These are phyloP conservation scores for Steatornis caripensis DNA, from an alignment of 2,113 vertebrate species.

Conservation along the genomic window DNA sequence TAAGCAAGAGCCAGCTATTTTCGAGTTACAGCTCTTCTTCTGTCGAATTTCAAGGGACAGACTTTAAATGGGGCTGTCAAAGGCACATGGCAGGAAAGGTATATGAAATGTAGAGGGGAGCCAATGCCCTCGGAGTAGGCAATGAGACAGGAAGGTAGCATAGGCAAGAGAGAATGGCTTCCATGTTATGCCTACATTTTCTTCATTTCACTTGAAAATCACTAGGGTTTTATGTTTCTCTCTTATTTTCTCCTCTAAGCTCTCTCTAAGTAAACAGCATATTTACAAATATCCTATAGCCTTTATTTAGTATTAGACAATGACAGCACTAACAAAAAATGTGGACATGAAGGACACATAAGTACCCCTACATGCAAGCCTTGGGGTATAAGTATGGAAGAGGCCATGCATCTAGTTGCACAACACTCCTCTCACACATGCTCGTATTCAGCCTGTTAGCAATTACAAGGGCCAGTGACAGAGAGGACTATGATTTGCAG, in stretches of 20 bases:
- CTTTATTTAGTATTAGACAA: background rate
- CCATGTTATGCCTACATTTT: background rate
- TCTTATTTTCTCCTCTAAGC: background rate
- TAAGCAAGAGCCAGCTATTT: background rate
- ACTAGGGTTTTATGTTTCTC: background rate
- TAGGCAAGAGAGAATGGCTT: background rate
- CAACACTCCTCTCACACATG: background rate
- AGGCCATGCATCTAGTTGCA: background rate
- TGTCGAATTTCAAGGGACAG: background rate
- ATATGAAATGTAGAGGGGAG: background rate
- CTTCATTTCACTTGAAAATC: background rate
- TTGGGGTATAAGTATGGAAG: background rate
- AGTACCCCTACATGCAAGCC: background rate
- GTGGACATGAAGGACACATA: accelerated
- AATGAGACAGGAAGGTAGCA: background rate
- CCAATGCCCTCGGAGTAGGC: background rate
- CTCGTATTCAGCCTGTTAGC: background rate
- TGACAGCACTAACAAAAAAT: background rate
- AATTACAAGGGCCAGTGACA: background rate
- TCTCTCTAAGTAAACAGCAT: background rate
- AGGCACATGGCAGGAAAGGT: background rate
- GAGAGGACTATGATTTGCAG: background rate
- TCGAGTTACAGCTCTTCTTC: background rate
- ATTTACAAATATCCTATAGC: background rate
- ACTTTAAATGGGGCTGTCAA: background rate